These are phyloP conservation scores for Caradrina clavipalpis DNA, from an alignment of 2,888 invertebrate genomes.

Conservation along the genomic window DNA sequence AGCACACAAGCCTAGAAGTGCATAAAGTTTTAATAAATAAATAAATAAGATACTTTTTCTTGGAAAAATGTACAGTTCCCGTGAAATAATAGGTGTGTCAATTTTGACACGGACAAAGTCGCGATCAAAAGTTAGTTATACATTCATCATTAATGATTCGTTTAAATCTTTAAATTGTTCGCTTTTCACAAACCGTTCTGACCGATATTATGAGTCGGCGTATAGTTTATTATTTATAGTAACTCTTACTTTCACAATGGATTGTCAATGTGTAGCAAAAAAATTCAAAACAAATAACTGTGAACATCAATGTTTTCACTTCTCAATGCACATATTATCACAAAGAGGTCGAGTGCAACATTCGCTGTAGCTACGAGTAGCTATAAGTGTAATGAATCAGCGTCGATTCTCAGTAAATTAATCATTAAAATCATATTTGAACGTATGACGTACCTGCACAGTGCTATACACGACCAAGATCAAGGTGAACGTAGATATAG, in stretches of 20 bases:
- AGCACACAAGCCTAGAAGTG: no score
- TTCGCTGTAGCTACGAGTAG: not conserved
- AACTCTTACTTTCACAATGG: not conserved
- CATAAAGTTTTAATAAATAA: no score
- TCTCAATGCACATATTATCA: conserved; percentile 4
- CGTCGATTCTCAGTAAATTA: conserved; percentile 32
- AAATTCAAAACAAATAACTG: conserved; percentile 2
- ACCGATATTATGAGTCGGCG: not conserved
- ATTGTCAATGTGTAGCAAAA: not conserved
- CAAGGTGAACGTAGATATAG: conserved; percentile 42
- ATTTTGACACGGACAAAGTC: no score
- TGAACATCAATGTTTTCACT: conserved; percentile 5
- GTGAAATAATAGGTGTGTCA: no score
- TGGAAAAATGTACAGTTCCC: no score
- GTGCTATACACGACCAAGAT: conserved; percentile 37
- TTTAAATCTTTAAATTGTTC: not conserved
- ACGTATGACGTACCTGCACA: conserved; percentile 23
- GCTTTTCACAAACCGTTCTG: not conserved
- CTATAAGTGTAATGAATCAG: conserved; percentile 38
- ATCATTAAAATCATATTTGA: conserved; percentile 21
- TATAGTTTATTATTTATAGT: not conserved
- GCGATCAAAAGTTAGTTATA: no score
- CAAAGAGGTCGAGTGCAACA: conserved; percentile 25
- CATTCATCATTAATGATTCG: no score
- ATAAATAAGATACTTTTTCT: no score